These are phyloP conservation scores for Sarcophilus harrisii DNA, from an alignment of 2,797 vertebrate species.

Conservation along the genomic window DNA sequence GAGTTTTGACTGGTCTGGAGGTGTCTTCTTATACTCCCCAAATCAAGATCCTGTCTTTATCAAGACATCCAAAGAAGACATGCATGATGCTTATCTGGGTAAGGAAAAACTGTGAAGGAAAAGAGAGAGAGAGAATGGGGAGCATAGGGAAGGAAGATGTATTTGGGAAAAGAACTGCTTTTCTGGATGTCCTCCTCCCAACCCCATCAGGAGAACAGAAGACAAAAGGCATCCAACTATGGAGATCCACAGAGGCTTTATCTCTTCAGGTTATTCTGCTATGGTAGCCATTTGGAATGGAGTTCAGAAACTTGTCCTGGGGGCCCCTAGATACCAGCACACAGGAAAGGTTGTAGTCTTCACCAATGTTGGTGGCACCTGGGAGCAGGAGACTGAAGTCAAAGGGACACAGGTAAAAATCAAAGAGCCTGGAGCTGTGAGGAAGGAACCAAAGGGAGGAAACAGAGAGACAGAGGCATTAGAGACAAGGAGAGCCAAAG, in stretches of 20 bases:
- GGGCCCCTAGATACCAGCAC: conserved; percentile 46
- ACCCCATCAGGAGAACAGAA: not conserved
- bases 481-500: not conserved
- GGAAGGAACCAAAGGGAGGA: not conserved
- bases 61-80: conserved; percentile 36
- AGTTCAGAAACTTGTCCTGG: not conserved
- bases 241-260: not conserved
- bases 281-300: not conserved
- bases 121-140: fast-evolving
- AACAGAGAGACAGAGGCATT: not conserved
- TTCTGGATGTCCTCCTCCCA: not conserved
- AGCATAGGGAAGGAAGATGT: fast-evolving
- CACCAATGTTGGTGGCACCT: fast-evolving
- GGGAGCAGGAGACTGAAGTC: not conserved
- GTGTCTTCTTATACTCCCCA: conserved; percentile 10
- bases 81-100: conserved; percentile 61
- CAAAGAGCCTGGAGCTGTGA: not conserved
- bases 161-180: not conserved
- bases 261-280: conserved; percentile 22
- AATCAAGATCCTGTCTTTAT: not conserved
- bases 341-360: conserved; percentile 22
- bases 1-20: conserved; percentile 64
- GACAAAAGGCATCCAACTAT: not conserved
- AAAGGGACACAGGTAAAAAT: conserved; percentile 1
- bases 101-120: not conserved